Percentiles rank a stretch among this genome's conserved stretches.
Evolutionary conservation across 2,888 invertebrate species (phyloP).

Genomic region (Mantis religiosa): DNA sequence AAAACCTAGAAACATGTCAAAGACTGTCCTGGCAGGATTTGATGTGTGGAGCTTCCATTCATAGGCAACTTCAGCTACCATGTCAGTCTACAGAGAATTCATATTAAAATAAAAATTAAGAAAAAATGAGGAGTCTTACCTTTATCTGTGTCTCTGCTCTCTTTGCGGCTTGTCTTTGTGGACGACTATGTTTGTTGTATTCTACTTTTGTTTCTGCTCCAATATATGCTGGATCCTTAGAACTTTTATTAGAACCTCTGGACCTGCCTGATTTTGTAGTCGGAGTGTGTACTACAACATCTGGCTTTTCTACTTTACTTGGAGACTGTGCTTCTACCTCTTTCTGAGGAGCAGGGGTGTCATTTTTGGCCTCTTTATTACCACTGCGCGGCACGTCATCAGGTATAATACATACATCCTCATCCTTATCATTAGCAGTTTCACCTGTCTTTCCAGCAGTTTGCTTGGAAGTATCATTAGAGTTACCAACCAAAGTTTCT

Average conservation of each 20-base stretch:
- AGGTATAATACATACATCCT: constrained; percentile 41
- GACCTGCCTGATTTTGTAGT: background rate
- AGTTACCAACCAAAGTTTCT: background rate
- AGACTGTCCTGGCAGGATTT: too few species aligned
- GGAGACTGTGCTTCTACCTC: background rate
- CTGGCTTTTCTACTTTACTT: background rate
- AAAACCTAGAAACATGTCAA: too few species aligned
- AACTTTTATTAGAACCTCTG: background rate
- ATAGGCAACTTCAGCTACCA: too few species aligned
- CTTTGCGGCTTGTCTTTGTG: constrained; percentile 35
- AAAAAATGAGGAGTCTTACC: constrained; percentile 26
- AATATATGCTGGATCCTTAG: background rate
- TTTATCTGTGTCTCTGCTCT: constrained; percentile 36
- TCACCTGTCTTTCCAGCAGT: background rate
- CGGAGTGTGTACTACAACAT: background rate
- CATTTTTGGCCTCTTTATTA: background rate
- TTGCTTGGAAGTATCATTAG: background rate
- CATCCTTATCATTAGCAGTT: background rate
- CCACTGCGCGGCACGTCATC: constrained; percentile 37
- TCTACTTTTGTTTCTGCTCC: background rate
- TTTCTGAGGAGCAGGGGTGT: background rate
- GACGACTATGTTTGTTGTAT: constrained; percentile 21
- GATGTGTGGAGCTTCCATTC: too few species aligned
- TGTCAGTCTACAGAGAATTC: too few species aligned
- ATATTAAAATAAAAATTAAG: too few species aligned